Conservation (phyloP, 2,113 vertebrate genomes). For the Sarotherodon lohbergeri region DNA sequence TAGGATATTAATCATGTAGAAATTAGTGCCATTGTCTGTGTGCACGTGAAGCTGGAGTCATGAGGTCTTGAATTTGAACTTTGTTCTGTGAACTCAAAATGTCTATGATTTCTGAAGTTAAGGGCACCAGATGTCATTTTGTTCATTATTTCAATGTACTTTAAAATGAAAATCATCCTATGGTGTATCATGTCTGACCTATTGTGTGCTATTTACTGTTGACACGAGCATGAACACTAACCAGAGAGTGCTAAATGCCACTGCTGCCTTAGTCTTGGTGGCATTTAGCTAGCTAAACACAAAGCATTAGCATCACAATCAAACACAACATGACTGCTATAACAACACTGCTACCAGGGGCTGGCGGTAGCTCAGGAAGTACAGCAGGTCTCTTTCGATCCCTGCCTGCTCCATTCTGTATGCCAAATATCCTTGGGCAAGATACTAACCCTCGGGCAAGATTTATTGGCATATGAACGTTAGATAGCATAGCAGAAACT, state of each 20-base stretch:
- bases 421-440: not conserved
- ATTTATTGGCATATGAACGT: not conserved
- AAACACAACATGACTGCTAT: not conserved
- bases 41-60: not conserved
- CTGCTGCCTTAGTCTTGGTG: not conserved
- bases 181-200: not conserved
- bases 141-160: not conserved
- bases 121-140: not conserved
- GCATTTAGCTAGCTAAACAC: not conserved
- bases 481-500: not conserved
- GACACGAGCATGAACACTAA: not conserved
- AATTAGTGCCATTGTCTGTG: slow-evolving; percentile 29
- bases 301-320: not conserved
- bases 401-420: not conserved
- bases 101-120: not conserved
- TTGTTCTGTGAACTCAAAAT: not conserved
- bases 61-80: not conserved
- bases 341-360: not conserved
- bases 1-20: slow-evolving; percentile 40
- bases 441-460: not conserved
- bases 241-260: not conserved
- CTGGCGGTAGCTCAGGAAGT: too few species aligned
- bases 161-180: not conserved
- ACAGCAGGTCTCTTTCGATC: not conserved
- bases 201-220: not conserved